Base-by-base conservation (phyloP, 2,888 invertebrate species). In the Meiosimyza platycephala region DNA sequence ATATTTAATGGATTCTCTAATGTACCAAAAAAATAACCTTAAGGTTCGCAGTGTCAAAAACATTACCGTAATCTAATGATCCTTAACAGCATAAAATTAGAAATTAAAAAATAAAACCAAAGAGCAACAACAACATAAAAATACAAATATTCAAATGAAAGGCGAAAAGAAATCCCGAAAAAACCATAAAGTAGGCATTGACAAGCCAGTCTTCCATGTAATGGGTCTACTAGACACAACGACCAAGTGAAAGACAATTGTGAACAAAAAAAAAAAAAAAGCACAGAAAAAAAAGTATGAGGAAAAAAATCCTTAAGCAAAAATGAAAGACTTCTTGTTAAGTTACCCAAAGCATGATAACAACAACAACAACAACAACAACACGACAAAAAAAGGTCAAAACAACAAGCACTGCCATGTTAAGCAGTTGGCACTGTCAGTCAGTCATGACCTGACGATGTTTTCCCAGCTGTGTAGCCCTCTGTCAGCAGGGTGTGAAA, bases 21-120 rank as follows among this genome's bases (percentile, higher is more conserved):
- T 22, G 67, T 47, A 57, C 64, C 13, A 51, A 7, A 64, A 7
- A 64, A 12, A 54, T 67, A 22, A 47, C 67, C 69, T 69, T 54
- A 57, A 57, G 64, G 74, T 71, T 72, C 69, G 76, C 77, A 75
- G 78, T 80, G 79, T 79, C 79, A 81, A 80, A 40, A 84, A 82
- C 83, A 85, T 84, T 84, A 83, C 78, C 84, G 82, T 81, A 83
- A 82, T 86, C 84, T 85, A 85, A 85, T 85, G 86, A 85, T 85
- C 86, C 85, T 83, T 80, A 82, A 84, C 85, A 82, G 82, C 83
- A 83, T 84, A 82, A 85, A 82, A 83, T 80, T 76, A 68, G 69
- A 72, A 72, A 75, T 79, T 77, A 79, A 76, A 76, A 71, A 73
- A 54, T 16, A 57, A 77, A 54, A 50, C 68, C 72, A 73, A 65